Base-by-base conservation (phyloP, 2,888 invertebrate species). In the Melinopterus prodromus region DNA sequence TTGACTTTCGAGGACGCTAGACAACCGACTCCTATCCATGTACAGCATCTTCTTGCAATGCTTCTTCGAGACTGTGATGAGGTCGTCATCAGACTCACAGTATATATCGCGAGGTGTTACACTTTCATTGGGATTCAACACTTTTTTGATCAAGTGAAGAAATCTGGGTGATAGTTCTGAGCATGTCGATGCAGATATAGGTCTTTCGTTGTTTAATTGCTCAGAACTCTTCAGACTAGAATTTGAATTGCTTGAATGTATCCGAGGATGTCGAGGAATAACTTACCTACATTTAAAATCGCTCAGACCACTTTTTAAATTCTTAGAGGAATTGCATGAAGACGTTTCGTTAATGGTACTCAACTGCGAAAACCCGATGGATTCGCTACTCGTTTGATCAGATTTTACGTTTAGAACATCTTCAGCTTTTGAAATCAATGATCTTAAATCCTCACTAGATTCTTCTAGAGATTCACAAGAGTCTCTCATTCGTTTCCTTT, bases 31-130 rank as follows among this genome's bases (percentile, higher is more conserved):
- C 71, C 77, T 78, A 53, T 80, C 78, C 14, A 80, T 38, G 15
- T 79, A 80, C 26, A 84, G 53, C 15, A 84, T 69, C 71, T 79
- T 82, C 77, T 77, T 81, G 77, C 84, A 84, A 71, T 84, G 82
- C n/a, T 77, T 74, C n/a, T 78, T 79, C 12, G 84, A 83, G 15
- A 84, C 78, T 4, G 72, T 78, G 15, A 84, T 16, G 9, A 82
- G 37, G 37, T 81, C 81, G 15, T 81, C 78, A 6, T 81, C 78
- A 71, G 26, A 15, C 53, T 74, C 78, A 14, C 16, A 37, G 36
- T 71, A 78, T 26, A 38, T 16, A 0, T 70, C 79, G 14, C 36
- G 16, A 9, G 70, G 12, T 6, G 37, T 15, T 4, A 77, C 38
- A 6, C 15, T 7, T 15, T 37, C 35, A 12, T 78, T 69, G 7